phyloP scores from a whole-genome alignment of 2,113 vertebrate species.

The Sigmodon hispidus region DNA sequence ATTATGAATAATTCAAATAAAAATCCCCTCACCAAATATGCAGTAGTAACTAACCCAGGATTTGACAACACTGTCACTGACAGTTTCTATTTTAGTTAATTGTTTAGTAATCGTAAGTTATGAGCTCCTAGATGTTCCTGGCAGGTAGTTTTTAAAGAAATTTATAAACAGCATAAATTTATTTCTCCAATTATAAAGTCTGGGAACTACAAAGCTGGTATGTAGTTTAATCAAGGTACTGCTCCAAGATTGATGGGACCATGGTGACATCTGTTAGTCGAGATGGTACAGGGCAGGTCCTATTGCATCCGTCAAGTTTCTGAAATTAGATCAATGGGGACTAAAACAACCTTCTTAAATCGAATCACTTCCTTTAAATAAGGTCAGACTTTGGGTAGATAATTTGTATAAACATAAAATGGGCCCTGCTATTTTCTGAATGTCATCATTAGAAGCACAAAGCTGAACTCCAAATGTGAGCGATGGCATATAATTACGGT shows the following conservation, averaged over 20 bases:
- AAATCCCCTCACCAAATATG: not conserved
- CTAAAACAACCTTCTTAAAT: constrained; percentile 58
- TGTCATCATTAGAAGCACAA: constrained; percentile 35
- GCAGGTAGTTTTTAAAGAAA: not conserved
- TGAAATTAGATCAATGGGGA: constrained; percentile 59
- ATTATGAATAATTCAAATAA: not conserved
- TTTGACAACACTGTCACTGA: not conserved
- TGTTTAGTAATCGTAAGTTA: not conserved
- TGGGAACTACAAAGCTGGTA: not conserved
- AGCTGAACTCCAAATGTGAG: not conserved
- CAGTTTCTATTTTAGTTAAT: not conserved
- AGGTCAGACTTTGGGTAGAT: constrained; percentile 50
- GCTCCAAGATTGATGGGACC: not conserved
- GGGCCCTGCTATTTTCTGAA: constrained; percentile 60
- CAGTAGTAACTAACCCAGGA: not conserved
- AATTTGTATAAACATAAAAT: constrained; percentile 71
- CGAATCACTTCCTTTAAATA: constrained; percentile 64
- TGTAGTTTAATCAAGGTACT: not conserved
- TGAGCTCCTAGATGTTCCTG: constrained; percentile 21
- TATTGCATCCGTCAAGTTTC: constrained; percentile 45
- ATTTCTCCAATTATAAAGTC: not conserved
- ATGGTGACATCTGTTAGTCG: not conserved
- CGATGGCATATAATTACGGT: not conserved
- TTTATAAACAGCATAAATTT: not conserved
- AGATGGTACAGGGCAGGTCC: not conserved